Evolutionary conservation across 2,797 vertebrate species (phyloP), one percentile per base, ranked within the genome.

Genomic region (Miichthys miiuy): DNA sequence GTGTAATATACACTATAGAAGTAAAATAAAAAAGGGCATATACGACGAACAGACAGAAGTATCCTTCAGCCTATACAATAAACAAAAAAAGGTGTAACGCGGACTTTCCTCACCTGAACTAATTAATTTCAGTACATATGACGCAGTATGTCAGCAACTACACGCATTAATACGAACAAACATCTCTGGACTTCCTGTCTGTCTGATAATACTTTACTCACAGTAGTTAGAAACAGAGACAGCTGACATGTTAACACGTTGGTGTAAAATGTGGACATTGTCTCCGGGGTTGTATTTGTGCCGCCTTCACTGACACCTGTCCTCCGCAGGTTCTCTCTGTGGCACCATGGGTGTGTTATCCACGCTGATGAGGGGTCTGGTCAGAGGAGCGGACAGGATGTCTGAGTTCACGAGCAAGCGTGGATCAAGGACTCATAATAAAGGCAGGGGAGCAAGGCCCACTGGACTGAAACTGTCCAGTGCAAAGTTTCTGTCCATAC

Each of bases 361-460:
- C 6, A 93, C 87, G 1, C 89, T 97, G 47, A 62, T 91, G 0
- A 95, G 96, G 3, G 96, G 96, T 21, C 81, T 99, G 46, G 87
- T 96, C 2, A 94, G 97, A 74, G 97, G 97, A 16, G 97, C 97
- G 0, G 97, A 99, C 93, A 91, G 98, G 2, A 86, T 96, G 94
- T 93, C 97, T 0, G 94, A 95, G 68, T 98, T 97, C 93, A 98
- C 97, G 38, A 99, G 97, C 91, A 99, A 98, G 81, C 96, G 97
- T 0, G 98, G 98, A 20, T 95, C 97, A 0, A 95, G 93, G 3
- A 95, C 88, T 68, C 94, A 96, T 67, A 92, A 95, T 81, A 97
- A 95, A 86, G 92, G 97, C 75, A 90, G 98, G 5, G 97, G 97
- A 0, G 87, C 96, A 6, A 95, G 94, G 85, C 86, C 79, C 3